Base-by-base conservation (phyloP, 2,888 invertebrate species). In the Augochlorella aurata region DNA sequence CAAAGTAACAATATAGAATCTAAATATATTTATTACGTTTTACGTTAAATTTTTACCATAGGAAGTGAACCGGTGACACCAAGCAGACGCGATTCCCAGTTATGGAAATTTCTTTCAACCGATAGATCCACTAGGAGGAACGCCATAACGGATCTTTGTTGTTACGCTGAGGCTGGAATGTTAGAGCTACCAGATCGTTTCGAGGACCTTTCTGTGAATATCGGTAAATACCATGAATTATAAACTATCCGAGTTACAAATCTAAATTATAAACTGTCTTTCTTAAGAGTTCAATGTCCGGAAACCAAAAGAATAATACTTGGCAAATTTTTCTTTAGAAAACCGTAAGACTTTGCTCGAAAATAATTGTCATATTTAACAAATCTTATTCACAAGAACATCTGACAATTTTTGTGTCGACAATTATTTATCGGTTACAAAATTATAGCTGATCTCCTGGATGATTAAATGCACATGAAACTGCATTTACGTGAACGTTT, bases 71-170 rank as follows among this genome's bases (percentile, higher is more conserved):
- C 92, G 67, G 91, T 90, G 49, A 90, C 91, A n/a, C 91, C 92
- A 49, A 91, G 91, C 66, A n/a, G 74, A 1, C 85, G 67, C 84
- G 90, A 90, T 65, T 72, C 94, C 92, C 92, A 95, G 95, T 91
- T 95, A 95, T 88, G 95, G 95, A 87, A 98, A 93, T 98, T 98
- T 94, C 95, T 97, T 82, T 96, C 96, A 89, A 97, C 97, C 1
- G 98, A 98, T 5, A 95, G 98, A 85, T 97, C 98, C 50, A 98
- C 98, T 24, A 95, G 98, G 75, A 94, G 98, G 87, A 98, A 98
- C 94, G 98, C 98, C 69, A 94, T 98, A 94, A 97, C 97, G 1
- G 97, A 98, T 93, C 94, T 96, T 89, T 96, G 97, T 73, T 96
- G 96, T 90, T 96, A 96, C 90, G 96, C 96, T 50, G 95, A 96